Conservation (phyloP, 1,140 invertebrate genomes). For the Atta cephalotes region DNA sequence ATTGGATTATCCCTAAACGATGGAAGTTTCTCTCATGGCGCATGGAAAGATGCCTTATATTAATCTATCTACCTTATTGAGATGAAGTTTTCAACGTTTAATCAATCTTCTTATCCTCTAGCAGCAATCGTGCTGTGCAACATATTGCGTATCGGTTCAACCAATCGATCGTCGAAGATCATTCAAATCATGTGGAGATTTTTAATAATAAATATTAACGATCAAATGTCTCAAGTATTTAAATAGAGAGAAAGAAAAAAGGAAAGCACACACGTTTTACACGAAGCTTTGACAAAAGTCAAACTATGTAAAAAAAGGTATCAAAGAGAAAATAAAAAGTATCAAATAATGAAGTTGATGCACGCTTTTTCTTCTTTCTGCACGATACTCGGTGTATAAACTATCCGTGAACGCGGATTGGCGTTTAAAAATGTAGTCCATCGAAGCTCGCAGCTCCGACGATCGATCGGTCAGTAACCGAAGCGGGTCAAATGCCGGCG, state of each 20-base stretch:
- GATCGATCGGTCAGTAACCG: constrained; percentile 49
- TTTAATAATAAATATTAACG: too few species aligned
- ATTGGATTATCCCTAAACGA: constrained; percentile 12
- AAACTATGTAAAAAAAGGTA: neutral
- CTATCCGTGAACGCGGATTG: neutral
- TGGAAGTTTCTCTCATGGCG: constrained; percentile 24
- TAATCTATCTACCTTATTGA: constrained; percentile 60
- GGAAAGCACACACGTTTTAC: too few species aligned
- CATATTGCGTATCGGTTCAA: constrained; percentile 22
- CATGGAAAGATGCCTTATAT: constrained; percentile 43
- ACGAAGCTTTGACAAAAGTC: too few species aligned
- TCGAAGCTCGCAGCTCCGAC: constrained; percentile 23
- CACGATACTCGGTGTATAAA: neutral
- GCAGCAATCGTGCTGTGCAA: constrained; percentile 37
- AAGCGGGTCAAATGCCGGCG: constrained; percentile 70
- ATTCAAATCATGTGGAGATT: neutral
- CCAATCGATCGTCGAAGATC: constrained; percentile 32
- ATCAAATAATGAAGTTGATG: neutral
- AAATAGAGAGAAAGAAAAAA: too few species aligned
- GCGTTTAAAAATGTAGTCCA: constrained; percentile 43
- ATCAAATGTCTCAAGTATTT: neutral
- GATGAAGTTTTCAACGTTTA: constrained; percentile 57
- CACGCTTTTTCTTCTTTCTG: neutral
- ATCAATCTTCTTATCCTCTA: constrained; percentile 44
- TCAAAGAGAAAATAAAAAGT: neutral